Base-by-base conservation (phyloP, 2,888 invertebrate genomes). In the Melanophora roralis region DNA sequence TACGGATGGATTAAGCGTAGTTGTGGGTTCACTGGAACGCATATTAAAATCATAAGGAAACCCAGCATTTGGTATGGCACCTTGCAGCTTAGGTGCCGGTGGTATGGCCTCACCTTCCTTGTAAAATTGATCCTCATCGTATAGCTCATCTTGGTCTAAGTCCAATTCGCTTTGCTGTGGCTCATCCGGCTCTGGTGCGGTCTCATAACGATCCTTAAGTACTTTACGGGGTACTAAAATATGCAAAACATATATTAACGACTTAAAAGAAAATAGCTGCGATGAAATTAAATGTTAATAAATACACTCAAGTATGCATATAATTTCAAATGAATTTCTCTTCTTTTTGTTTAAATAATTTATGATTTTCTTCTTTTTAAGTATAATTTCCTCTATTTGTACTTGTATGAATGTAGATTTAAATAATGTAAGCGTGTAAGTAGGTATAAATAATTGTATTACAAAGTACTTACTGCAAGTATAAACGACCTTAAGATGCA, bases 401-500 rank as follows among this genome's bases (percentile, higher is more conserved):
- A 68, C 34, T 60, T 32, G 19, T n/a, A 12, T 55, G 14, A 57
- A 40, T 55, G 62, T 19, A 36, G n/a, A 62, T 55, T 55, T 69
- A 36, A 55, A 27, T 55, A n/a, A 21, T 62, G 23, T 57, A 38
- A 19, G 34, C 34, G 19, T 32, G 16, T n/a, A 16, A 36, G 57
- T 49, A 34, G 19, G 19, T 32, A 12, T n/a, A n/a, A n/a, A n/a
- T n/a, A n/a, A n/a, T n/a, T 47, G 57, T 49, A 59, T 60, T 53
- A 47, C 32, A 47, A 16, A 62, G 75, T 78, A 92, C 95, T 94
- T 90, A 96, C 96, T 95, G 88, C 96, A 96, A 49, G 96, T 96
- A 89, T 96, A 95, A 84, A 96, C 95, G 78, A 96, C 95, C 92
- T 95, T 95, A 85, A 96, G 92, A 90, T 96, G 96, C 90, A 95